phyloP scores from a whole-genome alignment of 23 tunicate genomes.

The Trididemnum miniatum region DNA sequence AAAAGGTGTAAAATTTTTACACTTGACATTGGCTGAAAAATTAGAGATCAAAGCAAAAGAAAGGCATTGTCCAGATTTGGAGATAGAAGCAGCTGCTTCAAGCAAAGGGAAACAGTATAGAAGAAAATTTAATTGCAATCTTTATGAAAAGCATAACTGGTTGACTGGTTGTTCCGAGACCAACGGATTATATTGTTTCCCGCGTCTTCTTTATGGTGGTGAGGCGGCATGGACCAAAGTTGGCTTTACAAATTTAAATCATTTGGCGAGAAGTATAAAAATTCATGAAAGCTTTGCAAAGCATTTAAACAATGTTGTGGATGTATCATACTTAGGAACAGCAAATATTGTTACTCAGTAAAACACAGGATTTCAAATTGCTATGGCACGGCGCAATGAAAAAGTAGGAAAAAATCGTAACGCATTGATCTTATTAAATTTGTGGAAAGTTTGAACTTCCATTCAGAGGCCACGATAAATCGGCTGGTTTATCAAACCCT shows the following conservation, averaged over 20 bases:
- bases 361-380: background rate
- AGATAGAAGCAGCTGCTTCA: background rate
- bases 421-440: slow-evolving; percentile 8
- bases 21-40: background rate
- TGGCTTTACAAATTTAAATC: background rate
- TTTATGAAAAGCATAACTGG: background rate
- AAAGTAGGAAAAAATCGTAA: slow-evolving; percentile 22
- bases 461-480: slow-evolving; percentile 24
- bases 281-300: slow-evolving; percentile 3
- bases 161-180: background rate
- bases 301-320: slow-evolving; percentile 12
- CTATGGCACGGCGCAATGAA: background rate
- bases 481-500: background rate
- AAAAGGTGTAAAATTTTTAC: background rate
- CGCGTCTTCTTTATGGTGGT: slow-evolving; percentile 16
- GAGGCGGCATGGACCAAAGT: slow-evolving; percentile 18
- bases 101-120: background rate
- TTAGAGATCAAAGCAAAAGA: background rate
- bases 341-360: background rate
- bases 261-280: background rate
- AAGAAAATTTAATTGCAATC: background rate
- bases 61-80: background rate
- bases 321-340: background rate
- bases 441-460: slow-evolving; percentile 39
- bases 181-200: slow-evolving; percentile 25